A percentile compares a stretch with the other conserved stretches of the same genome.
These are phyloP conservation scores for Myanophis thanlyinensis DNA, from an alignment of 2,113 vertebrate species.

Conservation along the genomic window DNA sequence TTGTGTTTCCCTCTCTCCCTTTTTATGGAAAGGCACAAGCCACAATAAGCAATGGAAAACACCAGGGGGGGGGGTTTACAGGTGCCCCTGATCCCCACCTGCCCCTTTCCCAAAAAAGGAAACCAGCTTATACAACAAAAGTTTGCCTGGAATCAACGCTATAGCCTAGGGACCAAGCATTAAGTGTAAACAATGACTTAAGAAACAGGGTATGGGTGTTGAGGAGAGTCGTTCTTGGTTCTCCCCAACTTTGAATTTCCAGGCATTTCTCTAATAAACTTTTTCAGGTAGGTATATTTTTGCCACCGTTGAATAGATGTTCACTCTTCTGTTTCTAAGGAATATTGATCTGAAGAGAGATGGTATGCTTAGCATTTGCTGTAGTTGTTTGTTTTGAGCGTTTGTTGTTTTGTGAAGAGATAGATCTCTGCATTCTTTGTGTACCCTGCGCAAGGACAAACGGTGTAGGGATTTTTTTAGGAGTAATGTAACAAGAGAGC, in stretches of 20 bases:
- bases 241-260: background rate
- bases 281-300: background rate
- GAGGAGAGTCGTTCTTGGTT: background rate
- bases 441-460: background rate
- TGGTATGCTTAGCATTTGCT: background rate
- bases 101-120: background rate
- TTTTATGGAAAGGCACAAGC: background rate
- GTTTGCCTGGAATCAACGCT: background rate
- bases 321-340: constrained; percentile 1
- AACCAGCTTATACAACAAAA: background rate
- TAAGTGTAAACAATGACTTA: background rate
- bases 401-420: background rate
- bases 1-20: background rate
- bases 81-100: background rate
- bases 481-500: background rate
- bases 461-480: background rate
- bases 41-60: background rate
- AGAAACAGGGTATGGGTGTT: background rate
- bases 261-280: background rate
- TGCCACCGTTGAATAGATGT: background rate
- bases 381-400: background rate
- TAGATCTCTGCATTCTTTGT: background rate
- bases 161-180: background rate
- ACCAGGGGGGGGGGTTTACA: background rate
- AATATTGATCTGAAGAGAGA: background rate